A percentile compares a stretch with the other conserved stretches of the same genome.
Evolutionary conservation across 2,888 invertebrate species (phyloP).

Genomic region (Drosophila kambysellisi): DNA sequence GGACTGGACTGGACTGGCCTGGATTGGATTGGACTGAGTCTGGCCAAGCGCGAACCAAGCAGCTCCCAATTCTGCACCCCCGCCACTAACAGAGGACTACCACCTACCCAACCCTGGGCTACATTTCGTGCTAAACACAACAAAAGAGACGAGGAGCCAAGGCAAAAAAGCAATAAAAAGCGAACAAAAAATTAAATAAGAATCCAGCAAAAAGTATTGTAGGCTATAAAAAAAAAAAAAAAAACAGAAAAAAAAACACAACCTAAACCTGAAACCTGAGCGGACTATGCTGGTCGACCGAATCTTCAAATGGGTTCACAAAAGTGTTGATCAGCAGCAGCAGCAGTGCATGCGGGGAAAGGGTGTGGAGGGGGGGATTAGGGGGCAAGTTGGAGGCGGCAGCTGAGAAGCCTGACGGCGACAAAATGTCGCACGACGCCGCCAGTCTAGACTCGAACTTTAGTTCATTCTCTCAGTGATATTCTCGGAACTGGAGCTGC

Average conservation of each 20-base stretch:
- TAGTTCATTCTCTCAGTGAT: slow-evolving; percentile 13
- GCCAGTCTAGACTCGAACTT: slow-evolving; percentile 46
- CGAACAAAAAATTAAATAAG: slow-evolving; percentile 44
- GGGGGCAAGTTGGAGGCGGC: slow-evolving; percentile 10
- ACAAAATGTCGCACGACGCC: slow-evolving; percentile 73
- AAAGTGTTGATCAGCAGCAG: slow-evolving; percentile 47
- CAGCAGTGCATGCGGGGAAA: neutral
- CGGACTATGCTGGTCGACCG: slow-evolving; percentile 69
- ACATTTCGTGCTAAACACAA: slow-evolving; percentile 71
- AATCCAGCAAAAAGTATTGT: slow-evolving; percentile 52
- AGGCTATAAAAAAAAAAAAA: slow-evolving; percentile 51
- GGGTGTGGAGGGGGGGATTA: neutral
- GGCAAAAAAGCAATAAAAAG: slow-evolving; percentile 50
- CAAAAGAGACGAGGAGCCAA: slow-evolving; percentile 61
- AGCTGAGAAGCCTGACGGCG: slow-evolving; percentile 56
- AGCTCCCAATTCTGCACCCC: slow-evolving; percentile 24
- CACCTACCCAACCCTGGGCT: slow-evolving; percentile 8
- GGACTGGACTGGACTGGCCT: neutral
- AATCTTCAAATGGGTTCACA: slow-evolving; percentile 52
- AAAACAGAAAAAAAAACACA: slow-evolving; percentile 4
- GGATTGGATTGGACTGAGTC: neutral
- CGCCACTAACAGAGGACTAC: slow-evolving; percentile 8
- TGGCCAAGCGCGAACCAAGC: neutral
- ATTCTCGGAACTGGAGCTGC: slow-evolving; percentile 54
- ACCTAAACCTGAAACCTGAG: slow-evolving; percentile 78